Conservation (phyloP, 2,113 vertebrate genomes). For the Muscicapa adusta region DNA sequence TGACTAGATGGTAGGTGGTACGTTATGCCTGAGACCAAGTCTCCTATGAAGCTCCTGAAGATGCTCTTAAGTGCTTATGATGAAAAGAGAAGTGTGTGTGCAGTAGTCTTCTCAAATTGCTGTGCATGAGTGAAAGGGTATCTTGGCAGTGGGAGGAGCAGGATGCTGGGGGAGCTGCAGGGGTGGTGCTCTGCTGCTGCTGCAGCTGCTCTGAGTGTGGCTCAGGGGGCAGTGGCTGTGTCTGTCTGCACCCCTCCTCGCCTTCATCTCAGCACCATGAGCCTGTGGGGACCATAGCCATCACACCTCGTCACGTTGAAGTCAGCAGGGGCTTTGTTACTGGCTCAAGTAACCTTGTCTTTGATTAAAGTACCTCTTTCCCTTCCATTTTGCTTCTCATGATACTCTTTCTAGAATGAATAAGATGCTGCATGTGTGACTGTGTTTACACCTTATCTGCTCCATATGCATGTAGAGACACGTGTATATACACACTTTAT, state of each 20-base stretch:
- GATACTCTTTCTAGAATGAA: neutral
- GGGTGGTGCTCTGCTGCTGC: accelerated
- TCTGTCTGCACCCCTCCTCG: accelerated
- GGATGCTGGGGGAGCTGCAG: neutral
- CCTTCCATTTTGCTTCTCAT: neutral
- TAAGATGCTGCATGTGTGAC: neutral
- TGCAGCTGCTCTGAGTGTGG: neutral
- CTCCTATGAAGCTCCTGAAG: neutral
- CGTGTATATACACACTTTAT: neutral
- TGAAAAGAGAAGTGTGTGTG: accelerated
- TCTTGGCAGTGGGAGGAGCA: neutral
- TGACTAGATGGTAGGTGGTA: neutral
- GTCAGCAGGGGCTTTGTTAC: neutral
- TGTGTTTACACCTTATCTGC: accelerated
- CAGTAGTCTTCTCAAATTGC: neutral
- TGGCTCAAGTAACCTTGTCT: neutral
- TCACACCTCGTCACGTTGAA: accelerated
- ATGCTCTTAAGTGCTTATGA: neutral
- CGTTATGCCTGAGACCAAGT: neutral
- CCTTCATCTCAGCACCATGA: neutral
- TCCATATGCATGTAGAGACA: neutral
- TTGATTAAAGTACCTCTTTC: neutral
- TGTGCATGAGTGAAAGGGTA: neutral
- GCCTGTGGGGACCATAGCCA: accelerated
- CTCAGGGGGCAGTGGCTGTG: neutral